phyloP scores from a whole-genome alignment of 2,797 vertebrate species.

The Allobates femoralis region DNA sequence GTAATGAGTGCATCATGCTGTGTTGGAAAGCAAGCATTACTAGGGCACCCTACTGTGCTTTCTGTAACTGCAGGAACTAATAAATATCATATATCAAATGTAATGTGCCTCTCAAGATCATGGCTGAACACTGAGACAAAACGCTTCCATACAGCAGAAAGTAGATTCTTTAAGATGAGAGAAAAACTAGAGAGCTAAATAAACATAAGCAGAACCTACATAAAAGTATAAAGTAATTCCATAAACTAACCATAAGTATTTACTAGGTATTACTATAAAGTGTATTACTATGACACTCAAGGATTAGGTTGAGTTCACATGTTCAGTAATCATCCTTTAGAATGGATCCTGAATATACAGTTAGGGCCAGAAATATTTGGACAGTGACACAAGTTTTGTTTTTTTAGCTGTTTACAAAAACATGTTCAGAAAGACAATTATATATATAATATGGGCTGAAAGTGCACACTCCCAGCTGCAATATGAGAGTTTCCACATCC shows the following conservation, averaged over 20 bases:
- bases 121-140: slow-evolving; percentile 10
- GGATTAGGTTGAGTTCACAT: too few relatives aligned
- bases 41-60: slow-evolving; percentile 44
- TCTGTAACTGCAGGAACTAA: slow-evolving; percentile 56
- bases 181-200: slow-evolving; percentile 23
- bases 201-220: neutral
- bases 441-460: too few relatives aligned
- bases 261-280: slow-evolving; percentile 13
- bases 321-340: too few relatives aligned
- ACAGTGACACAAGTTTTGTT: too few relatives aligned
- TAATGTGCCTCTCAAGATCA: slow-evolving; percentile 56
- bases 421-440: too few relatives aligned
- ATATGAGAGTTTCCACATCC: too few relatives aligned
- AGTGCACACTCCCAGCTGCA: too few relatives aligned
- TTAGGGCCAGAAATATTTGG: too few relatives aligned
- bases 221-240: neutral
- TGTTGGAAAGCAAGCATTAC: slow-evolving; percentile 35
- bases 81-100: slow-evolving; percentile 59
- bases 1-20: slow-evolving; percentile 44
- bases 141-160: slow-evolving; percentile 23
- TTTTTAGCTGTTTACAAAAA: too few relatives aligned
- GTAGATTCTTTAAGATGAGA: neutral
- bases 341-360: too few relatives aligned
- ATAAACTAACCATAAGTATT: neutral
- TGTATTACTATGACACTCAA: neutral